phyloP scores from a whole-genome alignment of 2,113 vertebrate species.

The Pelecanoides urinatrix region DNA sequence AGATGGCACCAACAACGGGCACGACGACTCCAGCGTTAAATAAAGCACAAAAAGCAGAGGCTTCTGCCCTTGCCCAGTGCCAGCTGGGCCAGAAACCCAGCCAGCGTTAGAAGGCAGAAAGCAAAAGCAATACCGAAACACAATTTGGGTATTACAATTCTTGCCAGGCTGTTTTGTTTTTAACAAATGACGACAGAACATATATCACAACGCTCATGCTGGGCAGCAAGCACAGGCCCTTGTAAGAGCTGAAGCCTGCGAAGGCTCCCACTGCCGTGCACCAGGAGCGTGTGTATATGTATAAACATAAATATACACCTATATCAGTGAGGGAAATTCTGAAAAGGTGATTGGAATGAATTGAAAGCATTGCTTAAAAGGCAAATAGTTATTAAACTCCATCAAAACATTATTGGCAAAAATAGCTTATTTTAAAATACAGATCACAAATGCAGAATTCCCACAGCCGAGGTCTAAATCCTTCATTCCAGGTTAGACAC shows the following conservation, averaged over 20 bases:
- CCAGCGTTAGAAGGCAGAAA: background rate
- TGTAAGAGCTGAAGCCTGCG: background rate
- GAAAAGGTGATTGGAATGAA: background rate
- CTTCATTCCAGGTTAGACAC: too few species aligned
- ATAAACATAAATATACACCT: background rate
- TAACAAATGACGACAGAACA: background rate
- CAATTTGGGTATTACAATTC: fast-evolving
- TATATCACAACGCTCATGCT: fast-evolving
- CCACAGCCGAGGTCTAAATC: background rate
- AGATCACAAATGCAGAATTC: background rate
- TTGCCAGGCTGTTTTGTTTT: background rate
- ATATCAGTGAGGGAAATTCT: background rate
- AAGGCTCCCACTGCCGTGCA: background rate
- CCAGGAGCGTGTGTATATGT: background rate
- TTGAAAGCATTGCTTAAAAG: background rate
- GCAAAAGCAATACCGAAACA: background rate
- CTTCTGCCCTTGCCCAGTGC: background rate
- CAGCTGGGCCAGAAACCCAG: background rate
- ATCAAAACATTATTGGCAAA: background rate
- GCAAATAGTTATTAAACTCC: background rate
- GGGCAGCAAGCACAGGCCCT: fast-evolving
- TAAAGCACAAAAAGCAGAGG: background rate
- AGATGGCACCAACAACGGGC: fast-evolving
- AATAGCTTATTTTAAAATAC: background rate
- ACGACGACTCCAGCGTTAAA: fast-evolving